Evolutionary conservation across 2,888 invertebrate genomes (phyloP).

Genomic region (Caenorhabditis uteleia): DNA sequence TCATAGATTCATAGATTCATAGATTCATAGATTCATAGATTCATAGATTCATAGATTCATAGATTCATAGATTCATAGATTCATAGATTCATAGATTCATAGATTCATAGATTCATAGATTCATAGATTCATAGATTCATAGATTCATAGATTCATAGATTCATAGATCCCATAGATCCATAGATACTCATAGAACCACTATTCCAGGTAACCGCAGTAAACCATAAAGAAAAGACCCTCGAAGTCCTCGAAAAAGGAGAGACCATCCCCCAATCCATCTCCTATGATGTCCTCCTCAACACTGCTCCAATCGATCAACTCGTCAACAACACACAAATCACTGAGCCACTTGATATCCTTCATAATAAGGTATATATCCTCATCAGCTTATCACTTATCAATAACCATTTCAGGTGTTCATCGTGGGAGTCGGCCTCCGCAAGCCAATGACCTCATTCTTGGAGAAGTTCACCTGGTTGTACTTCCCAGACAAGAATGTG

Average conservation of each 20-base stretch:
- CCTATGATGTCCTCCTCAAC: conserved; percentile 64
- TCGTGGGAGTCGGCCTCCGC: conserved; percentile 65
- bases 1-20: too few species aligned
- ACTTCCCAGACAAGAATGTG: conserved; percentile 67
- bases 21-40: too few species aligned
- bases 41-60: too few species aligned
- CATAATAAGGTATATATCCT: conserved; percentile 68
- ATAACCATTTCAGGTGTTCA: conserved; percentile 63
- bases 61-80: too few species aligned
- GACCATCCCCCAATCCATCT: conserved; percentile 32
- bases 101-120: too few species aligned
- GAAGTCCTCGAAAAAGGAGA: conserved; percentile 44
- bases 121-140: too few species aligned
- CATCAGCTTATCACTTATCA: too few species aligned
- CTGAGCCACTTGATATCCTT: conserved; percentile 54
- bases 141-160: too few species aligned
- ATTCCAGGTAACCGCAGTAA: conserved; percentile 50
- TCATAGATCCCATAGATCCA: too few species aligned
- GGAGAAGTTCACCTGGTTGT: conserved; percentile 67
- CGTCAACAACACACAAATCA: conserved; percentile 61
- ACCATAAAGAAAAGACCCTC: conserved; percentile 51
- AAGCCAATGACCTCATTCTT: conserved; percentile 65
- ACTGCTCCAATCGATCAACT: conserved; percentile 65
- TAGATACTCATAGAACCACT: not conserved
- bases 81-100: too few species aligned